Evolutionary conservation across 2,113 vertebrate genomes (phyloP).

Genomic region (Tauraco erythrolophus): DNA sequence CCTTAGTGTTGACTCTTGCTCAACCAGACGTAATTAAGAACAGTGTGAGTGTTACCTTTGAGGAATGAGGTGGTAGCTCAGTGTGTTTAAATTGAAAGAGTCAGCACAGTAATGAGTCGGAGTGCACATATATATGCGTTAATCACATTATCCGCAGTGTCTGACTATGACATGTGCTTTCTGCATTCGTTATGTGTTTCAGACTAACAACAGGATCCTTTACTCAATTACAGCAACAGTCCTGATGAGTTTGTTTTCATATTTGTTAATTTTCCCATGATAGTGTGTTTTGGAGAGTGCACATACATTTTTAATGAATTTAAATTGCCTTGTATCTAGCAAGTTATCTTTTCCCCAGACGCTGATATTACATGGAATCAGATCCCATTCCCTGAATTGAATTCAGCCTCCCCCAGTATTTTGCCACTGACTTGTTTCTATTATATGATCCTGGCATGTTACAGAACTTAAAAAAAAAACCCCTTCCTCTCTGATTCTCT

Average conservation of each 20-base stretch:
- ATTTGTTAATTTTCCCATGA: slow-evolving; percentile 11
- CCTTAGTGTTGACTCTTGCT: not conserved
- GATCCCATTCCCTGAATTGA: not conserved
- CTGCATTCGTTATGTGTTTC: slow-evolving; percentile 9
- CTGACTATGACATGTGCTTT: not conserved
- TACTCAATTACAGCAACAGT: slow-evolving; percentile 5
- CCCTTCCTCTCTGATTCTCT: not conserved
- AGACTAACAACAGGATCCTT: not conserved
- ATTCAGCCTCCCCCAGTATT: not conserved
- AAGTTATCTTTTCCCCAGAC: not conserved
- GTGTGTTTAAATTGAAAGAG: not conserved
- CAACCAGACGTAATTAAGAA: not conserved
- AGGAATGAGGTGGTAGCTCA: not conserved
- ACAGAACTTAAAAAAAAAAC: not conserved
- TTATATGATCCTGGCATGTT: not conserved
- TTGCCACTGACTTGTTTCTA: not conserved
- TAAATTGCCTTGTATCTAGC: not conserved
- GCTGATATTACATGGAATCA: not conserved
- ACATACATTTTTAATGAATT: slow-evolving; percentile 14
- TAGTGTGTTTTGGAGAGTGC: not conserved
- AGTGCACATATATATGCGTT: not conserved
- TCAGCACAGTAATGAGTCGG: not conserved
- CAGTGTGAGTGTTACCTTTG: not conserved
- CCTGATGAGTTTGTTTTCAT: slow-evolving; percentile 20
- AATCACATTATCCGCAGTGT: not conserved